A percentile compares a stretch with the other conserved stretches of the same genome.
Conservation (phyloP, 2,888 invertebrate species). For the Ectropis crepuscularia region DNA sequence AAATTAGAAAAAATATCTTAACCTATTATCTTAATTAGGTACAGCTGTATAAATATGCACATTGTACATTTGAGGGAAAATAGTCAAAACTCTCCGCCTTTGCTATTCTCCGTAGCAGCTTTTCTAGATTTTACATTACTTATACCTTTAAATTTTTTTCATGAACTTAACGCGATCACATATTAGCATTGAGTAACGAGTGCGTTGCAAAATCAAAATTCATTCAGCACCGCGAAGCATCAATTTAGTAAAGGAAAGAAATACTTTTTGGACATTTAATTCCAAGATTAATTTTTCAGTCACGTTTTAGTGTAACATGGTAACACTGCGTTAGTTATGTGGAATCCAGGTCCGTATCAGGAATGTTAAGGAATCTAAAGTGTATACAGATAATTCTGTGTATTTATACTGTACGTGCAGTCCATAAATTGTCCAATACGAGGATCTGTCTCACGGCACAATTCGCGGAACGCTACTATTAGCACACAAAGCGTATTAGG, state of each 20-base stretch:
- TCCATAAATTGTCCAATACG: conserved; percentile 41
- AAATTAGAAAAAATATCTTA: too few relatives aligned
- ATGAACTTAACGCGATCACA: too few relatives aligned
- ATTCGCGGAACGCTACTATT: conserved; percentile 42
- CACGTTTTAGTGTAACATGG: conserved; percentile 35
- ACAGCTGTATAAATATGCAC: too few relatives aligned
- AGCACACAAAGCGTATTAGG: conserved; percentile 45
- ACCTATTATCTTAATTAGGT: too few relatives aligned
- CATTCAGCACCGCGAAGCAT: conserved; percentile 2
- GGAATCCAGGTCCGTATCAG: conserved; percentile 35
- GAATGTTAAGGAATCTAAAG: conserved; percentile 39
- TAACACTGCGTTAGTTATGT: conserved; percentile 38
- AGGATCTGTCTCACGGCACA: conserved; percentile 41
- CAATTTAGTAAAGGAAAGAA: conserved; percentile 7
- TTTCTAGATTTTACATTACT: too few relatives aligned
- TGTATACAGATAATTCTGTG: conserved; percentile 28
- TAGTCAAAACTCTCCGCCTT: too few relatives aligned
- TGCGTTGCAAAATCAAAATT: conserved; percentile 3
- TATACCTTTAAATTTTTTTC: too few relatives aligned
- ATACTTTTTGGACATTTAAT: conserved; percentile 4
- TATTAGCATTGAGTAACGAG: too few relatives aligned
- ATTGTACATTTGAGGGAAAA: too few relatives aligned
- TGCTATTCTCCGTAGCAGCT: too few relatives aligned
- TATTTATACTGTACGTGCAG: conserved; percentile 44
- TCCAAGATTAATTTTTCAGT: conserved; percentile 24